phyloP scores from a whole-genome alignment of 2,888 invertebrate species.

The Timandra comae region DNA sequence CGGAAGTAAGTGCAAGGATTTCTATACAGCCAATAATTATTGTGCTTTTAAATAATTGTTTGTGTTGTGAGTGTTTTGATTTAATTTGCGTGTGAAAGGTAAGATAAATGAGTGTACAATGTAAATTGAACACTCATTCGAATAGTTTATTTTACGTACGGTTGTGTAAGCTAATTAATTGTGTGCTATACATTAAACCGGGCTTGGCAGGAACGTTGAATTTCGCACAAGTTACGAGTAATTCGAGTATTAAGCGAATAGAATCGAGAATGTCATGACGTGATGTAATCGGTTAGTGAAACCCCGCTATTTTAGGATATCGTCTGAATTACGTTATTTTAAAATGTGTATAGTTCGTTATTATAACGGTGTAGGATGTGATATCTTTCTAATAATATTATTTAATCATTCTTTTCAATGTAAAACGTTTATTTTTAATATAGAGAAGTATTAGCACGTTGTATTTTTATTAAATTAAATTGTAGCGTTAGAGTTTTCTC shows the following conservation, averaged over 20 bases:
- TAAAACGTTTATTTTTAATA: conserved; percentile 2
- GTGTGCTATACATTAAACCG: conserved; percentile 53
- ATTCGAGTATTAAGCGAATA: conserved; percentile 41
- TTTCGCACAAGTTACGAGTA: conserved; percentile 47
- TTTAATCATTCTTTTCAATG: conserved; percentile 16
- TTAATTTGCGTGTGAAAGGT: conserved; percentile 1
- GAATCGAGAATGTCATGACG: conserved; percentile 51
- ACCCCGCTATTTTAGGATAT: conserved; percentile 55
- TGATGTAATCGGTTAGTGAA: conserved; percentile 59
- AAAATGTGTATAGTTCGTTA: conserved; percentile 27
- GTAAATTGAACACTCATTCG: conserved; percentile 20
- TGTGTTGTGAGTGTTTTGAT: conserved; percentile 11
- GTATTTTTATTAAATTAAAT: not conserved
- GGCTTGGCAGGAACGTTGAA: conserved; percentile 54
- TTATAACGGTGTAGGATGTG: conserved; percentile 26
- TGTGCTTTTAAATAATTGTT: conserved; percentile 5
- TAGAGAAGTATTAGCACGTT: not conserved
- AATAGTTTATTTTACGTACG: conserved; percentile 34
- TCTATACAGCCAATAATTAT: conserved; percentile 25
- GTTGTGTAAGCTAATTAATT: conserved; percentile 42
- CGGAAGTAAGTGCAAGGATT: conserved; percentile 56
- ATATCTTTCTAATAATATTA: conserved; percentile 14
- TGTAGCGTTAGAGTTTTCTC: not conserved
- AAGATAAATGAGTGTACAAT: conserved; percentile 5
- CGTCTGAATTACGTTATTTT: conserved; percentile 49